phyloP scores from a whole-genome alignment of 2,888 invertebrate species.

The Graphium colonna region DNA sequence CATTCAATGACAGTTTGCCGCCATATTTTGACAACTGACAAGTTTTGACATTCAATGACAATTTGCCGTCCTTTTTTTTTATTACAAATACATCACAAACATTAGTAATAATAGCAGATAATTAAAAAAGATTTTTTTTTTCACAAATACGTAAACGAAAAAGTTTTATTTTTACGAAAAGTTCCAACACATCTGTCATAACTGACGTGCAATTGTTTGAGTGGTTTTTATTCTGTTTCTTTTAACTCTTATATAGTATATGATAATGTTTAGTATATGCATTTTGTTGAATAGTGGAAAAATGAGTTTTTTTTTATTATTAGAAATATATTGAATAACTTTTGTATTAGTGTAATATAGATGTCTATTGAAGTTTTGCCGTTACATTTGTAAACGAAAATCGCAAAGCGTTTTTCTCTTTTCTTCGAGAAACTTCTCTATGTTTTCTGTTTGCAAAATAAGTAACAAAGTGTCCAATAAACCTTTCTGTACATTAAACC shows the following conservation, averaged over 20 bases:
- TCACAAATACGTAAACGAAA: too few species aligned
- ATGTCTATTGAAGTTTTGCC: not conserved
- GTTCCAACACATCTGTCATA: not conserved
- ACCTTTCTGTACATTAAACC: not conserved
- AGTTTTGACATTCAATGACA: constrained; percentile 9
- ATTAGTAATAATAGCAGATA: not conserved
- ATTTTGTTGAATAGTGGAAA: not conserved
- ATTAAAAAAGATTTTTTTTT: constrained; percentile 1
- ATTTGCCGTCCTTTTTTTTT: constrained; percentile 19
- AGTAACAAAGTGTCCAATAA: not conserved
- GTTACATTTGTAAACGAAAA: not conserved
- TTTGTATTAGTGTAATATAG: not conserved
- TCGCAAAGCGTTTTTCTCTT: not conserved
- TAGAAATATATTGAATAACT: not conserved
- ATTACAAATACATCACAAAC: constrained; percentile 19
- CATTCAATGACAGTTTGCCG: constrained; percentile 18
- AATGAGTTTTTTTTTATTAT: not conserved
- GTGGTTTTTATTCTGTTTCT: constrained; percentile 11
- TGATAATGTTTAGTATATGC: not conserved
- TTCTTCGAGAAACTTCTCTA: not conserved
- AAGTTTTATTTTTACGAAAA: not conserved
- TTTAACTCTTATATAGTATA: constrained; percentile 2
- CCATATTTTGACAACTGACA: constrained; percentile 14
- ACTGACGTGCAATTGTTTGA: not conserved
- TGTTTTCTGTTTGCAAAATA: not conserved